Evolutionary conservation across 1,140 invertebrate genomes (phyloP), one percentile per base, ranked within the genome.

Genomic region (Eupristina koningsbergeri): DNA sequence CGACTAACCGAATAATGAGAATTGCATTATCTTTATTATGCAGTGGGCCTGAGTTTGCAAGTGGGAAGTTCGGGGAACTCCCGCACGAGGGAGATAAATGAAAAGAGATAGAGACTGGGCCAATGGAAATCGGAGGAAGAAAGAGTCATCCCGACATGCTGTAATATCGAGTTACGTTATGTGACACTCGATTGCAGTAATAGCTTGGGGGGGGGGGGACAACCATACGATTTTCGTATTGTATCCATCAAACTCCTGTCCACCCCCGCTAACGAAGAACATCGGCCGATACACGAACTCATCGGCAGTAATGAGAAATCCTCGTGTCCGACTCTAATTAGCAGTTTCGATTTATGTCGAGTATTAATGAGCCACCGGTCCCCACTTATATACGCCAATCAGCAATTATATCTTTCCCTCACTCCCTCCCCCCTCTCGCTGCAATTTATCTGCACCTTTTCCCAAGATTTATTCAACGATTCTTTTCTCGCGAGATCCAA

Each of bases 281-380:
- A 45, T 13, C 5, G 61, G 47, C 9, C 7, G 13, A 29, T 22
- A 29, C 6, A 31, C 41, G 26, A 71, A 83, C 71, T 71, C 71
- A 83, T 83, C 50, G n/a, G 19, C 26, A 22, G 22, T 83, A 79
- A 78, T 83, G 81, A 83, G 81, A 64, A 78, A 83, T 63, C 50
- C 61, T 45, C 67, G 67, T 76, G 45, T 76, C 61, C 45, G 41
- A 3, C 61, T 41, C 39, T 76, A 82, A 82, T 77, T 76, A 82
- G 13, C 61, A 39, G 5, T 67, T 76, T 67, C 69, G 13, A 80
- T 80, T 71, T 71, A 29, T 15, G 67, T 61, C 79, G 17, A 0
- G n/a, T 34, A 29, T 75, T 69, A 31, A 64, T 11, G 34, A 26
- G 34, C 15, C 19, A 7, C 36, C 67, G 19, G 11, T 13, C 22